Conservation (phyloP, 2,113 vertebrate genomes). For the Otocyon megalotis region DNA sequence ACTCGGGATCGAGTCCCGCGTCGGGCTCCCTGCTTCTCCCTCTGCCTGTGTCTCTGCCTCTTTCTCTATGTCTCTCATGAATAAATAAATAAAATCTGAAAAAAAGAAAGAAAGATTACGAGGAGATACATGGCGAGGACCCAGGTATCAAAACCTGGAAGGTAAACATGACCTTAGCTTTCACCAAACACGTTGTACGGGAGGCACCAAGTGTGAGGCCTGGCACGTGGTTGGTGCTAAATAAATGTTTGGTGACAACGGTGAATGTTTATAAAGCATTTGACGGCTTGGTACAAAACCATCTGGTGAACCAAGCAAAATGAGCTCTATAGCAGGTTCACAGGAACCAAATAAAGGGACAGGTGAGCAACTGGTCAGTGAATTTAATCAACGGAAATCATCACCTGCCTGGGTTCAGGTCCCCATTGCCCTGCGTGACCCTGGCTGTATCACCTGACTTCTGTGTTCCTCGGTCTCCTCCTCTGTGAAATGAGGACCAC, state of each 20-base stretch:
- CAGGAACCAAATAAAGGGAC: not conserved
- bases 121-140: slow-evolving; percentile 1
- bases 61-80: too few relatives aligned
- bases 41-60: too few relatives aligned
- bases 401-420: not conserved
- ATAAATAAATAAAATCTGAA: too few relatives aligned
- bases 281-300: not conserved
- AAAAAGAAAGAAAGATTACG: slow-evolving; percentile 7
- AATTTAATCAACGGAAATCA: not conserved
- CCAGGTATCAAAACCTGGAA: slow-evolving; percentile 16
- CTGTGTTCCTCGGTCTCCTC: not conserved
- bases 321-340: not conserved
- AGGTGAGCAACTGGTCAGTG: not conserved
- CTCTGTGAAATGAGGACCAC: not conserved
- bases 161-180: slow-evolving; percentile 27
- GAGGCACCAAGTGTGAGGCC: not conserved
- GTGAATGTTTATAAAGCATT: not conserved
- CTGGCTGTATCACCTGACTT: not conserved
- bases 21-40: too few relatives aligned
- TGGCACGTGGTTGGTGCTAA: not conserved
- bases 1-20: too few relatives aligned
- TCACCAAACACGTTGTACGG: not conserved
- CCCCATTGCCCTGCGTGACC: not conserved
- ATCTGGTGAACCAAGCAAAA: not conserved
- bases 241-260: slow-evolving; percentile 46